Percentiles rank a stretch among this genome's conserved stretches.
phyloP scores from a whole-genome alignment of 23 tunicate species.

The Ascidia mentula region DNA sequence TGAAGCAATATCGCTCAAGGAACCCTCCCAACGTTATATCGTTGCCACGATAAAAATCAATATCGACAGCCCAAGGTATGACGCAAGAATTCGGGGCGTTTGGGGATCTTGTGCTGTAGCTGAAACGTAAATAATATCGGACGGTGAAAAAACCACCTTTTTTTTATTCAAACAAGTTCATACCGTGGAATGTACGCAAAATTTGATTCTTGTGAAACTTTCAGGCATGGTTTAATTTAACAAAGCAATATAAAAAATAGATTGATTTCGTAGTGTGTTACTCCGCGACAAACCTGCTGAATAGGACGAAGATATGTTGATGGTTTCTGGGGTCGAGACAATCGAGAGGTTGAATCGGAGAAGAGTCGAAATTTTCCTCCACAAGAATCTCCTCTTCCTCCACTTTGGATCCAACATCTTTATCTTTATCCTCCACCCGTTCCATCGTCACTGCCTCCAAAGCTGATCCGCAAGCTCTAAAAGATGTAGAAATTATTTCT shows the following conservation, averaged over 20 bases:
- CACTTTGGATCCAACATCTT: not conserved
- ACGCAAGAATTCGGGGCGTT: conserved; percentile 88
- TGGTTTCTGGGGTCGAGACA: conserved; percentile 72
- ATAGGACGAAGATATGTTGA: conserved; percentile 79
- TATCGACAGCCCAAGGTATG: conserved; percentile 86
- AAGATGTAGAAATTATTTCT: not conserved
- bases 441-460: not conserved
- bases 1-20: conserved; percentile 89
- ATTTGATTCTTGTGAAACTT: too few relatives aligned
- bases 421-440: not conserved
- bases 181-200: too few relatives aligned
- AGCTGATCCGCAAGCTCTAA: conserved; percentile 40
- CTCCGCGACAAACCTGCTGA: conserved; percentile 91
- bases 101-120: conserved; percentile 86
- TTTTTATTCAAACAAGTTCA: too few relatives aligned
- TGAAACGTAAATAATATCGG: conserved; percentile 16
- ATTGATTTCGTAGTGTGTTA: too few relatives aligned
- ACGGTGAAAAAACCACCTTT: too few relatives aligned
- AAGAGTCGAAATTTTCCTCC: not conserved
- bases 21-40: conserved; percentile 95
- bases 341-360: conserved; percentile 31
- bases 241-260: too few relatives aligned
- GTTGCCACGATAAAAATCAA: conserved; percentile 77
- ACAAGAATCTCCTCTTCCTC: not conserved
- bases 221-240: too few relatives aligned